Percentiles rank a stretch among this genome's conserved stretches.
These are phyloP conservation scores for Oedothorax gibbosus DNA, from an alignment of 1,140 invertebrate species.

Conservation along the genomic window DNA sequence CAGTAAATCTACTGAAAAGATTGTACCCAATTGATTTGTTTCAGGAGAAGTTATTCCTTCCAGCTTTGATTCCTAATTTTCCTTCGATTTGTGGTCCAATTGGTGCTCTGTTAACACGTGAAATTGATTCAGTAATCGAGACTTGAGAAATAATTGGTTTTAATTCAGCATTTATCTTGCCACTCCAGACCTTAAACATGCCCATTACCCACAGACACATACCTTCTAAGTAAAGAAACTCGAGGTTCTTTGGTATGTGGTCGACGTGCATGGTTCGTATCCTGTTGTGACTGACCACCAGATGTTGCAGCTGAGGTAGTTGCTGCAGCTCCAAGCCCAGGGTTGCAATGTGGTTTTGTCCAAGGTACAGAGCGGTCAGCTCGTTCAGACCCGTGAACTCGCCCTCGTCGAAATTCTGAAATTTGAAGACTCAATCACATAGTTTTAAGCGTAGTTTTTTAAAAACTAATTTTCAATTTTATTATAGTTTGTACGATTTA, in stretches of 20 bases:
- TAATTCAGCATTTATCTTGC: too few relatives aligned
- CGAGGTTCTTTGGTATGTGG: conserved; percentile 2
- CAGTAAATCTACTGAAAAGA: too few relatives aligned
- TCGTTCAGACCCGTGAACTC: conserved; percentile 48
- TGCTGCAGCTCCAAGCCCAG: conserved; percentile 2
- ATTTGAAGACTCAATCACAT: background rate
- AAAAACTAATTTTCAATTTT: background rate
- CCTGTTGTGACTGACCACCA: conserved; percentile 30
- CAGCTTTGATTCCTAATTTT: too few relatives aligned
- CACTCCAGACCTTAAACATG: too few relatives aligned
- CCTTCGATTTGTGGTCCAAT: too few relatives aligned
- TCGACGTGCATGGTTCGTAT: conserved; percentile 14
- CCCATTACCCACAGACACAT: background rate
- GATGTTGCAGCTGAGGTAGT: conserved; percentile 13
- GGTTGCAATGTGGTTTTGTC: conserved; percentile 4
- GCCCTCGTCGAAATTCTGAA: conserved; percentile 1
- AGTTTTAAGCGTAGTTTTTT: background rate
- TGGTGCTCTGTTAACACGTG: too few relatives aligned
- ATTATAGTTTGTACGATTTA: background rate
- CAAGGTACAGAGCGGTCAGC: conserved; percentile 29
- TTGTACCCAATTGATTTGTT: too few relatives aligned
- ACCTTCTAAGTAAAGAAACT: conserved; percentile 39
- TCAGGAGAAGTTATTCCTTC: too few relatives aligned
- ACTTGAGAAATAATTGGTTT: too few relatives aligned
- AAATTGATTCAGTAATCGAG: too few relatives aligned